phyloP scores from a whole-genome alignment of 2,888 invertebrate species.

The Tipula confusa region DNA sequence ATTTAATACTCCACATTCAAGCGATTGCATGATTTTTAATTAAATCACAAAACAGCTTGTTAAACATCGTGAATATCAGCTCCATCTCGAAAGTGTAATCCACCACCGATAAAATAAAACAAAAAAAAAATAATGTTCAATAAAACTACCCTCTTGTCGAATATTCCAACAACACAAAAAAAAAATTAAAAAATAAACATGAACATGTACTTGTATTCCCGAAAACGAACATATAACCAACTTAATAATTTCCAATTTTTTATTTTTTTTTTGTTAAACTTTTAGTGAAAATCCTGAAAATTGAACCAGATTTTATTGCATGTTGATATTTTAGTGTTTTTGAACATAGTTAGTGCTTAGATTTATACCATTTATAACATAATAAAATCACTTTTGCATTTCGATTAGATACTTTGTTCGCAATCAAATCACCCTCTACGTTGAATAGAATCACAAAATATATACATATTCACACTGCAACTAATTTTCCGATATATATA shows the following conservation, averaged over 20 bases:
- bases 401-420: background rate
- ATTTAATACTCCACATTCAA: background rate
- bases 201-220: background rate
- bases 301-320: background rate
- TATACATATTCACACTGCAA: background rate
- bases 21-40: background rate
- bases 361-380: background rate
- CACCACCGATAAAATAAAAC: background rate
- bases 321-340: background rate
- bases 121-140: background rate
- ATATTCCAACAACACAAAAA: no score
- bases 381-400: background rate
- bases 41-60: slow-evolving; percentile 20
- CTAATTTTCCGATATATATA: background rate
- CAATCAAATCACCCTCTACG: background rate
- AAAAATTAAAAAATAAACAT: no score
- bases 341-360: background rate
- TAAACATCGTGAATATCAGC: background rate
- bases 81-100: background rate
- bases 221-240: background rate
- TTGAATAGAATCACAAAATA: background rate
- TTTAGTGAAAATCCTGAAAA: background rate
- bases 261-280: background rate
- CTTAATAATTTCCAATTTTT: background rate
- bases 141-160: background rate